Evolutionary conservation across 2,113 vertebrate genomes (phyloP), one percentile per base, ranked within the genome.

Genomic region (Prunella fulvescens): DNA sequence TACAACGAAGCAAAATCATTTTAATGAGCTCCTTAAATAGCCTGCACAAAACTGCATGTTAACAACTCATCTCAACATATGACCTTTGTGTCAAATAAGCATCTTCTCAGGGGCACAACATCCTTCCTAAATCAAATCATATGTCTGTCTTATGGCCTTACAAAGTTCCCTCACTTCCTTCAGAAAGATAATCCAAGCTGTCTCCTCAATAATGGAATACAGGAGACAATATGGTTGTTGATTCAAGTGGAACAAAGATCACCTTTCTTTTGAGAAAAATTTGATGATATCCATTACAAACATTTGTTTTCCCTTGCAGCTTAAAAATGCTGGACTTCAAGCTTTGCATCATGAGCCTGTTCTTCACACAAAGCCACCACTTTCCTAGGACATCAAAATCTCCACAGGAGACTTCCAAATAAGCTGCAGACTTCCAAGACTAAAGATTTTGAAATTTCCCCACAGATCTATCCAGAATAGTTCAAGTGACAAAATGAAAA

Each of bases 1-100:
- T 69, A 94, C 66, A 83, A 82, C 58, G 45, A 93, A 94, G 85
- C 31, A 93, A 93, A 67, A 94, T 80, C 50, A 53, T 88, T 95
- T 91, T 82, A 91, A 97, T 76, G 70, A 96, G 45, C 33, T 82
- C 39, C 26, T 91, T 92, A 92, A 91, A 64, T 33, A 95, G 66
- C 54, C 42, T 73, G 50, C 58, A 88, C 45, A 90, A 85, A 92
- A 81, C 74, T 73, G 45, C 51, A 93, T 16, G 18, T 24, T 83
- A 92, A 80, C 78, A 85, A 72, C 81, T 88, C 47, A 73, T 81
- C 77, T 89, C 78, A 77, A 62, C 6, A 9, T 66, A 69, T 0
- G 0, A 84, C 54, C 71, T 82, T 82, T 73, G 35, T 69, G 93
- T 84, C 84, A 96, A 85, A 80, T 25, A 89, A 94, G 45, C 62